Evolutionary conservation across 2,797 vertebrate species (phyloP), one percentile per base, ranked within the genome.

Genomic region (Loriculus beryllinus): DNA sequence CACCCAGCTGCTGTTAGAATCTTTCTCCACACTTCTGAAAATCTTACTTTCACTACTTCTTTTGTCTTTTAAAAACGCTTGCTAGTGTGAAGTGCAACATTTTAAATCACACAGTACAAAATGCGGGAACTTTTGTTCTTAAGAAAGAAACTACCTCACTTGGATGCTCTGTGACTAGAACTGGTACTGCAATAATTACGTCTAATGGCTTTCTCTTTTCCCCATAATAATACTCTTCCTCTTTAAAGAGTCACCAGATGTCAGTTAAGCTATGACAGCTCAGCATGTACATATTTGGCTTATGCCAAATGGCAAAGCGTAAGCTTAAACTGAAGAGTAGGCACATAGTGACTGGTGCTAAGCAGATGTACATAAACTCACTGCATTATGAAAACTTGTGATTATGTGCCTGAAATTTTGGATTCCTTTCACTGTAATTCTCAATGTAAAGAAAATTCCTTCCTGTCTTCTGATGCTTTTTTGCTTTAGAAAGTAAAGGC

Each of bases 351-450:
- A 26, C 29, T 96, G 90, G 91, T 96, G 96, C 91, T 95, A 93
- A 96, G 77, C 93, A 96, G 94, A 96, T 96, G 94, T 94, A 95
- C 91, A 95, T 86, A 90, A 94, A 96, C 93, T 90, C 69, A 74
- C 76, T 76, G 28, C 70, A 92, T 96, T 92, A 93, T 40, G 72
- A 94, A 95, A 93, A 91, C 85, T 86, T 94, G 89, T 86, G 79
- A 95, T 86, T 86, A 56, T 79, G 40, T 70, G 80, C 82, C 72
- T 88, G 69, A 90, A 94, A 93, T 84, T 86, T 67, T 93, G 43
- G 70, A 93, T 69, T 88, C 67, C n/a, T 88, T 80, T 82, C 68
- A 74, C 68, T 85, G 40, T 21, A 74, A 57, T 16, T 83, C 65
- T 72, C 57, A 69, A 10, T 29, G 35, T 12, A 10, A 12, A 47